phyloP scores from a whole-genome alignment of 2,888 invertebrate genomes.

The Agelastica alni region DNA sequence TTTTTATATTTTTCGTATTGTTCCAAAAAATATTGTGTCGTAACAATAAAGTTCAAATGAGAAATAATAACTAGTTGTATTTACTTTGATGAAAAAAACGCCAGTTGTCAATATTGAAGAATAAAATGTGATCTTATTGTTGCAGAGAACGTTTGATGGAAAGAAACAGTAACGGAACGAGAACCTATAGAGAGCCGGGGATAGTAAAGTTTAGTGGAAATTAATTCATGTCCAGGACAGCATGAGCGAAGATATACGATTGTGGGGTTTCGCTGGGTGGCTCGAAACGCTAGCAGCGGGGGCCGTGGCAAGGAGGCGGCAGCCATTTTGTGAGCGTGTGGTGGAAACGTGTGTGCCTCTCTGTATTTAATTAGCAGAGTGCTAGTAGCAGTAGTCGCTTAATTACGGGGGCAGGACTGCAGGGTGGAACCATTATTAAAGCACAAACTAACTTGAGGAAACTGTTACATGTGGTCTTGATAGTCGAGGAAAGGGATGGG shows the following conservation, averaged over 20 bases:
- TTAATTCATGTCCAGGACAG: constrained; percentile 53
- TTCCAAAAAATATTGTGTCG: no score
- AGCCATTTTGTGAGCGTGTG: constrained; percentile 51
- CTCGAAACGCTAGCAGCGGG: constrained; percentile 4
- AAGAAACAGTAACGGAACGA: constrained; percentile 7
- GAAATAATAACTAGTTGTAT: no score
- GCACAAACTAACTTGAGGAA: constrained; percentile 53
- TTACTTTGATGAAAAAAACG: no score
- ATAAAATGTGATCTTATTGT: no score
- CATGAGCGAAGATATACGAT: constrained; percentile 31
- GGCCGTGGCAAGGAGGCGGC: constrained; percentile 18
- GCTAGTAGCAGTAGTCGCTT: constrained; percentile 53
- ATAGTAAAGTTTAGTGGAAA: constrained; percentile 53
- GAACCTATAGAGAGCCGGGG: constrained; percentile 35
- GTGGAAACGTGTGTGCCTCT: constrained; percentile 51
- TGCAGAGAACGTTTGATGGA: no score
- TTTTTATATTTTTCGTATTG: no score
- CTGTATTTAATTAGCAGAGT: constrained; percentile 56
- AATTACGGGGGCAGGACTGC: constrained; percentile 54
- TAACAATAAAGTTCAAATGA: no score
- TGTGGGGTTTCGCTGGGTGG: constrained; percentile 7
- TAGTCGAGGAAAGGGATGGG: constrained; percentile 34
- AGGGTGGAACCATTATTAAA: constrained; percentile 53
- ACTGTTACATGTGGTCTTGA: constrained; percentile 52
- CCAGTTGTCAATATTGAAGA: no score